Base-by-base conservation (phyloP, 2,888 invertebrate species). In the Cremastinae sp. region DNA sequence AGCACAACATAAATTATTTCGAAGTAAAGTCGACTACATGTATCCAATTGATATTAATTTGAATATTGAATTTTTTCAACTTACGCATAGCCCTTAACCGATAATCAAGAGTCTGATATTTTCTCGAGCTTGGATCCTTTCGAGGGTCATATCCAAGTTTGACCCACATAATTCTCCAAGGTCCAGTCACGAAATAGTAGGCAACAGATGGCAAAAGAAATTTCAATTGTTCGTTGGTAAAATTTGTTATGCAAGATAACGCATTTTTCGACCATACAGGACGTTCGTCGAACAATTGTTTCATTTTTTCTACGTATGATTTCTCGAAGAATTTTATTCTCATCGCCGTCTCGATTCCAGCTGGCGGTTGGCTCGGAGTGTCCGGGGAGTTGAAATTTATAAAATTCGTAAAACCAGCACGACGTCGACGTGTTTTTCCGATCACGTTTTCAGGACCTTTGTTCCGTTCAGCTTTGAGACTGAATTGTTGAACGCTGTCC, bases 161-260 rank as follows among this genome's bases (percentile, higher is more conserved):
- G 0, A 97, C 94, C 96, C 98, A 99, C 87, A 96, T 92, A 64
- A 94, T 93, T 79, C 97, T 92, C 97, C 98, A 99, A 0, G 98
- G 99, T 0, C 99, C 99, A 77, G 94, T 95, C 65, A 93, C 92
- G 89, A 95, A 96, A 87, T 97, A 96, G 88, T 96, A 96, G 0
- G 97, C 96, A 2, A 96, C 90, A 22, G 94, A 93, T 0, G 98
- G 97, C 73, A 98, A 91, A 10, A 98, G 91, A 70, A 93, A 92
- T 89, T 95, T 97, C 0, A 97, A 84, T 64, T 93, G 93, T 10
- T 93, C 92, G 0, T 89, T 85, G 0, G 92, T 90, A 47, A 94
- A 90, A 62, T 93, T 93, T 0, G 94, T 93, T 53, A 92, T 91
- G 83, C 92, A 93, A 65, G 93, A 90, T 10, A 99, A 86, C 0